Base-by-base conservation (phyloP, 2,113 vertebrate species). In the Melospiza melodia region DNA sequence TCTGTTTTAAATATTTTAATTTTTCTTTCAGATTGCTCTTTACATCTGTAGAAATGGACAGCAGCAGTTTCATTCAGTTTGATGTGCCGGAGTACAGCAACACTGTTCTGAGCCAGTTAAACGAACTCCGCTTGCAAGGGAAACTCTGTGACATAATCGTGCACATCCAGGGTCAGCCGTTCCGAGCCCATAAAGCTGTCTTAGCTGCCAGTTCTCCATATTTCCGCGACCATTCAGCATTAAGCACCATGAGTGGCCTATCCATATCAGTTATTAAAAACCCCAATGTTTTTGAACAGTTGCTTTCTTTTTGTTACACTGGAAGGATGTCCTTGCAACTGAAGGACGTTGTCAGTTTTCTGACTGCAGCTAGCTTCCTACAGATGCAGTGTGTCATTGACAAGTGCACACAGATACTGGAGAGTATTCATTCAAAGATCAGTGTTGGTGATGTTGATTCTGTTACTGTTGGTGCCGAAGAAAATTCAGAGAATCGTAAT, bases 351-450 rank as follows among this genome's bases (percentile, higher is more conserved):
- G 99, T 99, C 95, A 99, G 99, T 90, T 99, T 99, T 95, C 98
- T 99, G 28, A 99, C 99, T 0, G 99, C 99, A 30, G 99, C 99
- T 76, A 99, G 99, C 98, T 99, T 99, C 94, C 98, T 99, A 59
- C 99, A 99, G 97, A 99, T 99, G 99, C 99, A 99, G 96, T 98
- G 99, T 8, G 99, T 99, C 96, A 99, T 99, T 31, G 99, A 99
- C 97, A 99, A 99, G 95, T 99, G 99, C 96, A 99, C 99, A 4
- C 99, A 99, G 97, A 99, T 99, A 94, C 97, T 99, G 69, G 99
- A 99, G 98, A 99, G 99, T 92, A 99, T 99, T 96, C 99, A 99
- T 95, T 99, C 99, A 25, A 99, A 99, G 97, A 99, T 99, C 96
- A 99, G 97, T 41, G 97, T 99, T 15, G 99, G 99, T 28, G 98